These are phyloP conservation scores for Genyomyrus donnyi DNA, from an alignment of 2,113 vertebrate genomes.

Conservation along the genomic window DNA sequence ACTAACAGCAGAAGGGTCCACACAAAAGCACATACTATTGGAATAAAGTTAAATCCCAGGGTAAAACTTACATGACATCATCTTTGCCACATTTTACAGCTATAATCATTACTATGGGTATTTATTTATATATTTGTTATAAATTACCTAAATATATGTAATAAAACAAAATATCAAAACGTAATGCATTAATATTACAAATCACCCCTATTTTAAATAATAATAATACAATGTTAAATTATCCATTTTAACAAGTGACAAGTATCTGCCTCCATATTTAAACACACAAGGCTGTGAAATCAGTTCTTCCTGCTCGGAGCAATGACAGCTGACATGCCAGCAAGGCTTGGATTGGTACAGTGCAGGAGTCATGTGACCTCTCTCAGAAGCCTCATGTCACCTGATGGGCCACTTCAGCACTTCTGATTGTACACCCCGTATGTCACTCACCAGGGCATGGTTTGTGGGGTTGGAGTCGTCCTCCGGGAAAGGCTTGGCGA, in stretches of 20 bases:
- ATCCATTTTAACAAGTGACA: not conserved
- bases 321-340: not conserved
- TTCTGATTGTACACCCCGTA: not conserved
- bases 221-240: not conserved
- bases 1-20: not conserved
- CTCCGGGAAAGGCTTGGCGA: slow-evolving; percentile 66
- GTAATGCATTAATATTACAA: not conserved
- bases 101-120: not conserved
- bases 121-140: not conserved
- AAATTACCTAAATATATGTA: not conserved
- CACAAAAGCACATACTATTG: too few relatives aligned
- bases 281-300: not conserved
- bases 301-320: not conserved
- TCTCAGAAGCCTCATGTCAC: not conserved
- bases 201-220: not conserved
- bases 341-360: not conserved
- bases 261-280: too few relatives aligned
- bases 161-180: not conserved
- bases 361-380: not conserved
- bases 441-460: slow-evolving; percentile 38
- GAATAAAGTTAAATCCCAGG: not conserved
- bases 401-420: not conserved
- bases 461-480: slow-evolving; percentile 63
- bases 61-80: not conserved
- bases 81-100: not conserved